Evolutionary conservation across 2,888 invertebrate genomes (phyloP).

Genomic region (Tanytarsus gracilentus): DNA sequence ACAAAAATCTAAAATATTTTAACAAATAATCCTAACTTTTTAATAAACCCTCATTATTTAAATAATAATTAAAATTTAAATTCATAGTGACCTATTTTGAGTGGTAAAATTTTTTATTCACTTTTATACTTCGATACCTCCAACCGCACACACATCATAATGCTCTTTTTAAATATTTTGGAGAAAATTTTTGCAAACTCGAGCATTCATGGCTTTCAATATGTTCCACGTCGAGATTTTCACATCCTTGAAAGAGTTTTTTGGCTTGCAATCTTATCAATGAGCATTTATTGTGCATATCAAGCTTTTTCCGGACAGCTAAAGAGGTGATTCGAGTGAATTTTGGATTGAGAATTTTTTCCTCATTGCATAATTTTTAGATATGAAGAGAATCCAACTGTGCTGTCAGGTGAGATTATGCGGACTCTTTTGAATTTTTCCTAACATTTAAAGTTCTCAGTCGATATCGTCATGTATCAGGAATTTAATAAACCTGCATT

Average conservation of each 20-base stretch:
- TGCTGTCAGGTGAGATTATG: too few species aligned
- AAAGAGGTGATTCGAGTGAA: neutral
- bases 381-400: conserved; percentile 7
- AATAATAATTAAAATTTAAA: too few species aligned
- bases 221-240: conserved; percentile 36
- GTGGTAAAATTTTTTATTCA: too few species aligned
- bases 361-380: neutral
- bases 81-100: too few species aligned
- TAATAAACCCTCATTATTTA: too few species aligned
- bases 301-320: conserved; percentile 8
- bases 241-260: conserved; percentile 35
- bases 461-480: neutral
- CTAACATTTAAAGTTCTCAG: too few species aligned
- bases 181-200: conserved; percentile 35
- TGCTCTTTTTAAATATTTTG: too few species aligned
- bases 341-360: neutral
- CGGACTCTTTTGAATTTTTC: too few species aligned
- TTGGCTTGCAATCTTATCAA: neutral
- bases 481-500: conserved; percentile 14
- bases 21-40: too few species aligned
- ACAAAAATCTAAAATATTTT: too few species aligned
- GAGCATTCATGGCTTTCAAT: conserved; percentile 38
- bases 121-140: too few species aligned
- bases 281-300: neutral
- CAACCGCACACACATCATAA: too few species aligned